Evolutionary conservation across 2,797 vertebrate species (phyloP), one percentile per base, ranked within the genome.

Genomic region (Smutsia gigantea): DNA sequence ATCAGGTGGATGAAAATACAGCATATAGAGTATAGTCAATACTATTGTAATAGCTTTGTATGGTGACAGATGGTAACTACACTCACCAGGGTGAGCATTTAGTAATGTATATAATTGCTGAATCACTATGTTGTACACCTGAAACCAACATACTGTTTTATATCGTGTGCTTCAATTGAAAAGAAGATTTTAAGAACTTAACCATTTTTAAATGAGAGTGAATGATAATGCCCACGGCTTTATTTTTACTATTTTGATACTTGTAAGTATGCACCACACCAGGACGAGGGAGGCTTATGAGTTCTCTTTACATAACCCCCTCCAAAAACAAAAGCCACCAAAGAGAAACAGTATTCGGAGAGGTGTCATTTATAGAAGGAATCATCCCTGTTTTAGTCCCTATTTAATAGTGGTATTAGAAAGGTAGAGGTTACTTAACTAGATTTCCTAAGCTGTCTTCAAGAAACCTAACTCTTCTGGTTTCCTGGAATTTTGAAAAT

Each of bases 211-310:
- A 81, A 72, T 59, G 75, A 29, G 7, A 61, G 5, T 17, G 4
- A 29, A n/a, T 9, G 7, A 23, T 61, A n/a, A 74, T 12, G 12
- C 4, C 11, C 13, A 49, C 29, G 49, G 14, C 11, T 84, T 57
- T 49, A 25, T 59, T 91, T 90, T 49, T 39, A 31, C 18, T 27
- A 1, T 39, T 66, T 81, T 87, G 42, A 42, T 53, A 34, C 31
- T 49, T 17, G 23, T 79, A 1, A 27, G 4, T 0, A 0, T 75
- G 23, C 5, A 4, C 0, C 31, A 49, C 3, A 0, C 39, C 11
- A 9, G 12, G 1, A 19, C 55, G 34, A 63, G 59, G n/a, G 90
- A 39, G 42, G 51, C 17, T 17, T 66, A 3, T 3, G 57, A 37
- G 9, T 71, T 78, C 13, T 78, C n/a, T 75, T 49, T 77, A 1